Evolutionary conservation across 37 sponge, comb jelly and placozoan species (phyloP).

Genomic region (Aplysina aerophoba): DNA sequence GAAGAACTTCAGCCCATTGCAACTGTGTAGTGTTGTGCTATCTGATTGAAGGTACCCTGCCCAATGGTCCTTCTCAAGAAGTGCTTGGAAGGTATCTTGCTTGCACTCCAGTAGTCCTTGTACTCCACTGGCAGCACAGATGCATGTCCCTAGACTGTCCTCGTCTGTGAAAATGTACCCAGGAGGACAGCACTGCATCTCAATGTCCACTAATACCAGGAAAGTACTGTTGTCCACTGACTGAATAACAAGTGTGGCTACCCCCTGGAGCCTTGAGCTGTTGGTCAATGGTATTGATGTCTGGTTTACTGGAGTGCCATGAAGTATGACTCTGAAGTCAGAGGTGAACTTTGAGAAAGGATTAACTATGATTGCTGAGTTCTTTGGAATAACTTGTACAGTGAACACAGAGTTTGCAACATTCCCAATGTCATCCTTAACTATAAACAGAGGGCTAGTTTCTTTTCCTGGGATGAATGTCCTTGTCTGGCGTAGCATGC

Average conservation of each 20-base stretch:
- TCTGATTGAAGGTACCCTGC: not conserved
- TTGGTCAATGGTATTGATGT: not conserved
- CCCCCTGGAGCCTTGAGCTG: not conserved
- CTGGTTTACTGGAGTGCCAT: not conserved
- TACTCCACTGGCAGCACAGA: not conserved
- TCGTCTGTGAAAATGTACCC: not conserved
- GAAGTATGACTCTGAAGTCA: not conserved
- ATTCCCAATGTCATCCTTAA: not conserved
- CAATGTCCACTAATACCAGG: not conserved
- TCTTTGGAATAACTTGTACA: not conserved
- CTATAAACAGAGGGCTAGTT: not conserved
- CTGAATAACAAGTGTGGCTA: not conserved
- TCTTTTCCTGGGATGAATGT: constrained; percentile 1
- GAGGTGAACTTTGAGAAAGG: not conserved
- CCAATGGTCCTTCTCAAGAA: not conserved
- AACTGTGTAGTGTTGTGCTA: not conserved
- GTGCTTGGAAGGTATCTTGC: not conserved
- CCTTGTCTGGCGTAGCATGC: not conserved
- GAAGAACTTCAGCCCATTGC: not conserved
- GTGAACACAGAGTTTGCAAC: not conserved
- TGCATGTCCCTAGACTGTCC: not conserved
- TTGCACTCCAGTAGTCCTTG: not conserved
- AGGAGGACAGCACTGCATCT: constrained; percentile 15
- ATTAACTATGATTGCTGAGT: not conserved
- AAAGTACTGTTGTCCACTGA: not conserved